A percentile compares a stretch with the other conserved stretches of the same genome.
phyloP scores from a whole-genome alignment of 2,113 vertebrate species.

The Potamarius usumacintae region DNA sequence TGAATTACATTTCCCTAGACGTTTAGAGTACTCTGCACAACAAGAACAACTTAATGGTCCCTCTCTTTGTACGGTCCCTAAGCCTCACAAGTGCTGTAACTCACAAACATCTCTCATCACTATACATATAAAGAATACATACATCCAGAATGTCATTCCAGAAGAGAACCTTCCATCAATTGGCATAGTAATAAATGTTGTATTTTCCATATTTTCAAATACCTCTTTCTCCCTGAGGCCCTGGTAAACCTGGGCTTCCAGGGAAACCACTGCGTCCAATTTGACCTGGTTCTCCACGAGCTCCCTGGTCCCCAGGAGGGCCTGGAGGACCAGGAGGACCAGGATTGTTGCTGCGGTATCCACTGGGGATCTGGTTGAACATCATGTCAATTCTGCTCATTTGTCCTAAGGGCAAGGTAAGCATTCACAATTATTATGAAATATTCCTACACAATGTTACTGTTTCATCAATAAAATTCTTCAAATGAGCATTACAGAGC shows the following conservation, averaged over 20 bases:
- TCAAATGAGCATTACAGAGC: neutral
- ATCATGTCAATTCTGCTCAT: slow-evolving; percentile 93
- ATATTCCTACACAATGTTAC: neutral
- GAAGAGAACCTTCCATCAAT: neutral
- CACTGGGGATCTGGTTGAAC: slow-evolving; percentile 96
- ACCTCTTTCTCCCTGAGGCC: slow-evolving; percentile 92
- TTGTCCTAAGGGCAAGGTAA: slow-evolving; percentile 76
- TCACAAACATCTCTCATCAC: slow-evolving; percentile 7
- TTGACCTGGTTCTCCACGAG: slow-evolving; percentile 88
- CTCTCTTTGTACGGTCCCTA: neutral
- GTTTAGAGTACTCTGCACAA: neutral
- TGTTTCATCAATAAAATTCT: neutral
- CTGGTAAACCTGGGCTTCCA: slow-evolving; percentile 86
- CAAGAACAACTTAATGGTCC: neutral
- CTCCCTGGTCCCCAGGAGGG: slow-evolving; percentile 80
- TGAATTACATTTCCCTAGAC: slow-evolving; percentile 4
- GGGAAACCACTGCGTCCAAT: slow-evolving; percentile 87
- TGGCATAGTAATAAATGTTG: neutral
- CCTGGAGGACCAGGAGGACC: slow-evolving; percentile 90
- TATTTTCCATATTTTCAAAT: neutral
- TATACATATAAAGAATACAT: slow-evolving; percentile 22
- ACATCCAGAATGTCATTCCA: neutral
- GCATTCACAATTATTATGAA: neutral
- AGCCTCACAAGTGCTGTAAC: slow-evolving; percentile 4
- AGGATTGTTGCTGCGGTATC: slow-evolving; percentile 86